Conservation (phyloP, 2,888 invertebrate genomes). For the Laothoe populi region DNA sequence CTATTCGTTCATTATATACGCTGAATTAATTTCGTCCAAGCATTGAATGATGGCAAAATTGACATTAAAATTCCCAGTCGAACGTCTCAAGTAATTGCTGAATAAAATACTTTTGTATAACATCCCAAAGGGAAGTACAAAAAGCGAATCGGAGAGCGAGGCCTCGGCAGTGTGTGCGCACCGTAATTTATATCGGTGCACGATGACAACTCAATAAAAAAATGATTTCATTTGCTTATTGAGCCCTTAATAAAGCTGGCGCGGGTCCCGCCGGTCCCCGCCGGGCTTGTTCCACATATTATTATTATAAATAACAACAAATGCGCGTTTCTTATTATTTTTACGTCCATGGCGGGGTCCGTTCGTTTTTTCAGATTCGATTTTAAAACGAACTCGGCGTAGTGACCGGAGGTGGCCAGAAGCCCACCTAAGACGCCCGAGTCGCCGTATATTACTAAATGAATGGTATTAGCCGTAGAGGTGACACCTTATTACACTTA, state of each 20-base stretch:
- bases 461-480: slow-evolving; percentile 53
- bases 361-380: slow-evolving; percentile 51
- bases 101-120: slow-evolving; percentile 83
- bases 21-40: slow-evolving; percentile 78
- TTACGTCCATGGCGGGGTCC: slow-evolving; percentile 54
- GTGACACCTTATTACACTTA: slow-evolving; percentile 59
- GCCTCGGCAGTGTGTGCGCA: slow-evolving; percentile 63
- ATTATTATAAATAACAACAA: slow-evolving; percentile 76
- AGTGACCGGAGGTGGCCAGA: slow-evolving; percentile 48
- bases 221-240: slow-evolving; percentile 85
- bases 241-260: slow-evolving; percentile 81
- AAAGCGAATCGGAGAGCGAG: slow-evolving; percentile 62
- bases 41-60: slow-evolving; percentile 83
- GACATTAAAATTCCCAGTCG: slow-evolving; percentile 81
- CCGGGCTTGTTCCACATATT: slow-evolving; percentile 66
- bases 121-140: slow-evolving; percentile 78
- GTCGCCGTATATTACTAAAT: slow-evolving; percentile 50
- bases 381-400: slow-evolving; percentile 45
- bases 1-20: slow-evolving; percentile 56
- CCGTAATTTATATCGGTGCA: slow-evolving; percentile 79
- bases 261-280: slow-evolving; percentile 45
- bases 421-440: slow-evolving; percentile 71
- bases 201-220: slow-evolving; percentile 84
- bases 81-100: slow-evolving; percentile 83
- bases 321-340: slow-evolving; percentile 68